phyloP scores from a whole-genome alignment of 2,888 invertebrate genomes.

The Gnatocerus cornutus region DNA sequence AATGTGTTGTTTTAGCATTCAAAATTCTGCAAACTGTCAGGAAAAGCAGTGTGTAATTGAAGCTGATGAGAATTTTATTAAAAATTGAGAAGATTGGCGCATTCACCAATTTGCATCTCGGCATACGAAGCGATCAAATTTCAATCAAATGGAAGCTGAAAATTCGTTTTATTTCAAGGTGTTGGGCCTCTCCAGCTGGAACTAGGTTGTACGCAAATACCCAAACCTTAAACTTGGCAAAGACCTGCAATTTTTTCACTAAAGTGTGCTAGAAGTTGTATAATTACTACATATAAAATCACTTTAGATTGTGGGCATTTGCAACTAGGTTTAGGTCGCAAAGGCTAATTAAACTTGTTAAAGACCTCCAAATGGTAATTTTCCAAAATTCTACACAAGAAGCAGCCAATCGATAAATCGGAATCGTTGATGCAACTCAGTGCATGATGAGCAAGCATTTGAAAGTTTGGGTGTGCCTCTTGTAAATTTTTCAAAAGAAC shows the following conservation, averaged over 20 bases:
- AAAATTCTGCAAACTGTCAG: too few relatives aligned
- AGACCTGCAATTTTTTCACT: constrained; percentile 4
- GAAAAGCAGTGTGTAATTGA: too few relatives aligned
- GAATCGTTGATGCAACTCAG: background rate
- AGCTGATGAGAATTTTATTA: too few relatives aligned
- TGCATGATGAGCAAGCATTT: constrained; percentile 8
- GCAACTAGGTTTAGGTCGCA: background rate
- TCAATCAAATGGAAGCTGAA: too few relatives aligned
- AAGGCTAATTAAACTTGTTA: constrained; percentile 3
- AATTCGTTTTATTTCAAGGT: too few relatives aligned
- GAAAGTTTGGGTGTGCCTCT: constrained; percentile 19
- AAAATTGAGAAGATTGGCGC: too few relatives aligned
- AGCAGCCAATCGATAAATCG: background rate
- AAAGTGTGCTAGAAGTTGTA: background rate
- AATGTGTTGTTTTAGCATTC: too few relatives aligned
- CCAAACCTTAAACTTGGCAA: constrained; percentile 15
- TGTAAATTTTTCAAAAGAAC: constrained; percentile 1
- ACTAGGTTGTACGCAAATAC: background rate
- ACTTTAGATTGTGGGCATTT: background rate
- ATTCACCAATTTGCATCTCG: too few relatives aligned
- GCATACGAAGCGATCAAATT: too few relatives aligned
- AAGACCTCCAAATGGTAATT: background rate
- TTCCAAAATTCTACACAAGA: background rate
- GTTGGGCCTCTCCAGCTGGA: background rate
- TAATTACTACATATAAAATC: constrained; percentile 1